Percentiles rank a stretch among this genome's conserved stretches.
phyloP scores from a whole-genome alignment of 2,888 invertebrate species.

The Lithophane leautieri region DNA sequence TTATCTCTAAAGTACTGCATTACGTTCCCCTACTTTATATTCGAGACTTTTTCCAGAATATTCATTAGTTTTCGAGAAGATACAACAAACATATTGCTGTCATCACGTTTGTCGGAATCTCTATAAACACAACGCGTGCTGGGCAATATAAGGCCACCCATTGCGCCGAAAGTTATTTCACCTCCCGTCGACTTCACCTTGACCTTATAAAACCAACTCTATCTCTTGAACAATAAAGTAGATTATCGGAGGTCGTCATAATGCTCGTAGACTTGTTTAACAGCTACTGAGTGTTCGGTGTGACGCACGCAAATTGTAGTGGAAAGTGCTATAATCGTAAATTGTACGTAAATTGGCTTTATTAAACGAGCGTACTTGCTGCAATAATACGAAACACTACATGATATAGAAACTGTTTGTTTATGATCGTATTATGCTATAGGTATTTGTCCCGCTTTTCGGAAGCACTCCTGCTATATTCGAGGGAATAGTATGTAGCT shows the following conservation, averaged over 20 bases:
- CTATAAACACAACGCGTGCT: slow-evolving; percentile 76
- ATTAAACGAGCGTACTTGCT: slow-evolving; percentile 70
- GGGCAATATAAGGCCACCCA: slow-evolving; percentile 75
- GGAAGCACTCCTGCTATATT: neutral
- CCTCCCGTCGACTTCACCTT: slow-evolving; percentile 40
- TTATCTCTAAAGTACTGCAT: slow-evolving; percentile 54
- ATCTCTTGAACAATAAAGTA: slow-evolving; percentile 48
- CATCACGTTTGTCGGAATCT: slow-evolving; percentile 73
- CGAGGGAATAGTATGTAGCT: neutral
- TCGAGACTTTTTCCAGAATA: slow-evolving; percentile 8
- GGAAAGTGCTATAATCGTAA: slow-evolving; percentile 76
- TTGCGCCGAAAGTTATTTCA: slow-evolving; percentile 67
- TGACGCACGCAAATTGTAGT: slow-evolving; percentile 79
- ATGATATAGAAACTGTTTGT: slow-evolving; percentile 28
- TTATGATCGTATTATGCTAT: slow-evolving; percentile 32
- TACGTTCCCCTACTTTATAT: slow-evolving; percentile 31
- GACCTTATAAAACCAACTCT: slow-evolving; percentile 58
- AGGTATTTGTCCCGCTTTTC: slow-evolving; percentile 13
- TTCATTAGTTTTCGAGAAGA: slow-evolving; percentile 19
- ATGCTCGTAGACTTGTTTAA: slow-evolving; percentile 67
- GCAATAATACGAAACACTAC: slow-evolving; percentile 67
- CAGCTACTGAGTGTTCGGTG: slow-evolving; percentile 68
- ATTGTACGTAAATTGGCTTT: slow-evolving; percentile 77
- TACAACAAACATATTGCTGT: slow-evolving; percentile 67
- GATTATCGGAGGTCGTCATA: slow-evolving; percentile 34